A percentile compares a stretch with the other conserved stretches of the same genome.
Evolutionary conservation across 2,113 vertebrate species (phyloP).

Genomic region (Balaenoptera acutorostrata): DNA sequence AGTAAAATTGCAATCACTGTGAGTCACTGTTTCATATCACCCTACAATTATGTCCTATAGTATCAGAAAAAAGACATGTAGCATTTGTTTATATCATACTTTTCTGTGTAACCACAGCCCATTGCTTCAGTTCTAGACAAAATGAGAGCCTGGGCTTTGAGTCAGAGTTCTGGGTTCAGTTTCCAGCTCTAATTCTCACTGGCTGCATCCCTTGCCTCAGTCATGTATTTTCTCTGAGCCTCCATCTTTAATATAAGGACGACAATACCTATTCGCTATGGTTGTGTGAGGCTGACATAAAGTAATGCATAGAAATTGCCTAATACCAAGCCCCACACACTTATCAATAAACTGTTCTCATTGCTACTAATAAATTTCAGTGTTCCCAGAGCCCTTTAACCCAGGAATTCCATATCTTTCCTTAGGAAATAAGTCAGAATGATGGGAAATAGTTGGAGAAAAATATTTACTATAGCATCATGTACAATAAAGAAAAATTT

Average conservation of each 20-base stretch:
- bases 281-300: neutral
- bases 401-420: neutral
- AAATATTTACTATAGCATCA: neutral
- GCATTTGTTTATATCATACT: neutral
- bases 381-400: neutral
- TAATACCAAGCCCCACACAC: neutral
- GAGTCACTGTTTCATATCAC: neutral
- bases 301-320: neutral
- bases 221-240: neutral
- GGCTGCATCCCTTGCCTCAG: neutral
- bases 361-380: neutral
- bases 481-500: neutral
- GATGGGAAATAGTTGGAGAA: neutral
- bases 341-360: neutral
- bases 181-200: neutral
- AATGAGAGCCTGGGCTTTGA: neutral
- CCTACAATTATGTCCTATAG: neutral
- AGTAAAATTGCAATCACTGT: neutral
- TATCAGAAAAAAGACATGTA: neutral
- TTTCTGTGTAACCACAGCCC: neutral
- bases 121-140: neutral
- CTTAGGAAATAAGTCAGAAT: neutral
- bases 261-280: neutral
- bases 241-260: neutral
- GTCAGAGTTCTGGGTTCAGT: too few relatives aligned